These are phyloP conservation scores for Venustoraphidia nigricollis DNA, from an alignment of 2,888 invertebrate genomes.

Conservation along the genomic window DNA sequence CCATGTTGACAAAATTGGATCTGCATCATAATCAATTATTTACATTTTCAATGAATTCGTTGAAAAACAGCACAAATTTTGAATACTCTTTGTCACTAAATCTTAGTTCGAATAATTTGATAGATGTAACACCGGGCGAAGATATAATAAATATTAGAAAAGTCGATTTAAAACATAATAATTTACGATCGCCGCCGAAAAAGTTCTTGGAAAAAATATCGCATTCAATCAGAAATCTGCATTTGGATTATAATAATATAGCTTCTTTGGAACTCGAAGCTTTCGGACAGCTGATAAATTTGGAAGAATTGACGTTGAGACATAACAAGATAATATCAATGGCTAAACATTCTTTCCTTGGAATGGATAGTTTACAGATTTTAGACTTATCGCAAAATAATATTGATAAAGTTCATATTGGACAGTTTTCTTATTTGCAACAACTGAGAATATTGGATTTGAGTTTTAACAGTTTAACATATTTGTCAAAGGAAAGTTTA, in stretches of 20 bases:
- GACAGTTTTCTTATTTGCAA: slow-evolving; percentile 63
- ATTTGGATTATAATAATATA: slow-evolving; percentile 60
- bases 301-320: slow-evolving; percentile 60
- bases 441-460: slow-evolving; percentile 59
- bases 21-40: slow-evolving; percentile 64
- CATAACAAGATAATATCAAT: slow-evolving; percentile 58
- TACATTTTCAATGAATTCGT: slow-evolving; percentile 47
- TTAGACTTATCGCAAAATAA: slow-evolving; percentile 64
- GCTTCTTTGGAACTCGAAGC: slow-evolving; percentile 53
- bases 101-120: slow-evolving; percentile 54
- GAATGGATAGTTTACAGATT: slow-evolving; percentile 56
- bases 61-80: slow-evolving; percentile 49
- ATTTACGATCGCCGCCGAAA: slow-evolving; percentile 46
- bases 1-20: slow-evolving; percentile 61
- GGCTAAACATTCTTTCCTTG: slow-evolving; percentile 61
- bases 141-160: slow-evolving; percentile 44
- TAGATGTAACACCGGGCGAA: slow-evolving; percentile 28
- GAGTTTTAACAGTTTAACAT: slow-evolving; percentile 53
- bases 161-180: slow-evolving; percentile 56
- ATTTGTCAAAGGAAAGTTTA: slow-evolving; percentile 63
- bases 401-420: slow-evolving; percentile 59
- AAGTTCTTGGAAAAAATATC: slow-evolving; percentile 47
- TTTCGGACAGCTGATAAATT: slow-evolving; percentile 50
- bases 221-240: slow-evolving; percentile 47
- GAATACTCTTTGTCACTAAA: slow-evolving; percentile 57